These are phyloP conservation scores for Sebastes kiyomatsui DNA, from an alignment of 2,797 vertebrate species.

Conservation along the genomic window DNA sequence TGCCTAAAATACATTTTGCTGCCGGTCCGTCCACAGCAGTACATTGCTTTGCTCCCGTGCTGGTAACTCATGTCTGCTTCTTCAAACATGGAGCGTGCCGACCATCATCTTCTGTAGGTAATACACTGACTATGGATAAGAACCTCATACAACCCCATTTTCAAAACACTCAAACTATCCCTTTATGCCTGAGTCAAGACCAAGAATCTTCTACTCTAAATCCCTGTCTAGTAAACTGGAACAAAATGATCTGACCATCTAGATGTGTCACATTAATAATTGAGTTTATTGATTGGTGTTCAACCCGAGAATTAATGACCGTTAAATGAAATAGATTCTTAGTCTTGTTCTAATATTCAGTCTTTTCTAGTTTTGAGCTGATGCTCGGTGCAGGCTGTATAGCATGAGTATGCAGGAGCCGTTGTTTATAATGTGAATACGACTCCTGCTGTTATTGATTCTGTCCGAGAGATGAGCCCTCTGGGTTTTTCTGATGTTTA, in stretches of 20 bases:
- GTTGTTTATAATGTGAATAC: conserved; percentile 80
- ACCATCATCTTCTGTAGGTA: too few species aligned
- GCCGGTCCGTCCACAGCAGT: too few species aligned
- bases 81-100: too few species aligned
- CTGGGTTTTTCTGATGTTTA: conserved; percentile 82
- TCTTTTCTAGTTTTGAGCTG: not conserved
- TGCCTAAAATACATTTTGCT: too few species aligned
- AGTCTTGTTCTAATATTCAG: not conserved
- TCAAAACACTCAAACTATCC: too few species aligned
- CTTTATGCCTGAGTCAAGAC: not conserved
- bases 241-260: not conserved
- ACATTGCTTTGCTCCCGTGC: too few species aligned
- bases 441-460: conserved; percentile 80
- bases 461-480: conserved; percentile 79
- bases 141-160: too few species aligned
- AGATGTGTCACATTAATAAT: not conserved
- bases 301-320: not conserved
- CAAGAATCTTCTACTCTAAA: not conserved
- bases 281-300: not conserved
- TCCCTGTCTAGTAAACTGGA: not conserved
- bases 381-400: conserved; percentile 16
- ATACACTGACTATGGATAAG: too few species aligned
- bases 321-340: not conserved
- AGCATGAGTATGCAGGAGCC: conserved; percentile 70
- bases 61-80: too few species aligned